These are phyloP conservation scores for Leptinotarsa haldemani DNA, from an alignment of 2,888 invertebrate species.

Conservation along the genomic window DNA sequence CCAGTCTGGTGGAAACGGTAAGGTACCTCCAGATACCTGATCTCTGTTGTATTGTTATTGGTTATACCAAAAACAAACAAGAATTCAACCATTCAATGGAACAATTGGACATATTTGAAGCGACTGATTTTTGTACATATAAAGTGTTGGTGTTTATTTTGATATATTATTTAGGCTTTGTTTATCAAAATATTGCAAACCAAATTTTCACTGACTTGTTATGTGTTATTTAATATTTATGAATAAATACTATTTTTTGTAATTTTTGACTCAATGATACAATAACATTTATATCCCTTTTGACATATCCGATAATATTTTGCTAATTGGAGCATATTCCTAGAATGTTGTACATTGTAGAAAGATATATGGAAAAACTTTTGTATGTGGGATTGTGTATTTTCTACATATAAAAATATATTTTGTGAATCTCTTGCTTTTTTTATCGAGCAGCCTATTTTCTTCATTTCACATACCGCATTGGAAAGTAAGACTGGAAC, in stretches of 20 bases:
- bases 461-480: no score
- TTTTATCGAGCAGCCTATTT: not conserved
- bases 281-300: not conserved
- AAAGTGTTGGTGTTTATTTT: not conserved
- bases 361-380: not conserved
- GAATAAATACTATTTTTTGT: not conserved
- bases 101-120: not conserved
- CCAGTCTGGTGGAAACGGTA: conserved; percentile 60
- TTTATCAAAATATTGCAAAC: not conserved
- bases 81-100: not conserved
- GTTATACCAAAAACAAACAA: conserved; percentile 36
- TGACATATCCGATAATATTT: conserved; percentile 10
- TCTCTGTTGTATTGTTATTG: conserved; percentile 48
- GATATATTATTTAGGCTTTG: not conserved
- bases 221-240: not conserved
- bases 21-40: conserved; percentile 49
- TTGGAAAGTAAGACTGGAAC: no score
- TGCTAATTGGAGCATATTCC: not conserved
- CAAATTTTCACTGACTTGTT: not conserved
- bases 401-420: not conserved
- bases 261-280: conserved; percentile 2
- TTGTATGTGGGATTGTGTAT: not conserved
- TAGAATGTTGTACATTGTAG: conserved; percentile 1
- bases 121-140: conserved; percentile 7
- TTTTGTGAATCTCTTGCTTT: not conserved